A percentile compares a stretch with the other conserved stretches of the same genome.
phyloP scores from a whole-genome alignment of 2,888 invertebrate species.

The Cryptocephalus primarius region DNA sequence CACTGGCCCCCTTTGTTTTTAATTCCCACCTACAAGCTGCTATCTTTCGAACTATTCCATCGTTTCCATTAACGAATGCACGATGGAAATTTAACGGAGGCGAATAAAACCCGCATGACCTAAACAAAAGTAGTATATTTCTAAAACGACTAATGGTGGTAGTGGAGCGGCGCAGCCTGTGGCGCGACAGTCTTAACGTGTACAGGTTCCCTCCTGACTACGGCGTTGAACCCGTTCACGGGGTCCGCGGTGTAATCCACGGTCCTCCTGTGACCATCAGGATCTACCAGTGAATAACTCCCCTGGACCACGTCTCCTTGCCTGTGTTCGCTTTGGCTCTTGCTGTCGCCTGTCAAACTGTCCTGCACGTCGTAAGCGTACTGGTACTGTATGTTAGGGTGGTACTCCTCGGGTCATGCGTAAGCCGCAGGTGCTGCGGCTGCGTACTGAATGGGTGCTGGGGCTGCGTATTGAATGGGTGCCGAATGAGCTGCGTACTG shows the following conservation, averaged over 20 bases:
- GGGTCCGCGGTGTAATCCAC: constrained; percentile 49
- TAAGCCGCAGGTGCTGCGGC: constrained; percentile 11
- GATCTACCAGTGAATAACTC: constrained; percentile 42
- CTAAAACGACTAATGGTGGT: no score
- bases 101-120: no score
- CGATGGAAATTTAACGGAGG: no score
- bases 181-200: constrained; percentile 24
- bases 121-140: no score
- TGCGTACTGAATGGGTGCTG: constrained; percentile 3
- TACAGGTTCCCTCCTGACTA: constrained; percentile 48
- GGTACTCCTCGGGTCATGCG: constrained; percentile 27
- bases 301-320: constrained; percentile 47
- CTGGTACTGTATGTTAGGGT: constrained; percentile 45
- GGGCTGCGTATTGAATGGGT: constrained; percentile 1
- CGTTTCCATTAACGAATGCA: no score
- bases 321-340: constrained; percentile 29
- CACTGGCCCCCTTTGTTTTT: no score
- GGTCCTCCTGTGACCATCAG: constrained; percentile 42
- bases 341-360: constrained; percentile 41
- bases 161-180: background rate
- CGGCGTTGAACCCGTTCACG: constrained; percentile 51
- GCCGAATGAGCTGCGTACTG: constrained; percentile 4
- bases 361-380: constrained; percentile 47
- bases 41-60: no score
- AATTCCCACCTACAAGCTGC: no score